These are phyloP conservation scores for Spodoptera frugiperda DNA, from an alignment of 1,140 invertebrate species.

Conservation along the genomic window DNA sequence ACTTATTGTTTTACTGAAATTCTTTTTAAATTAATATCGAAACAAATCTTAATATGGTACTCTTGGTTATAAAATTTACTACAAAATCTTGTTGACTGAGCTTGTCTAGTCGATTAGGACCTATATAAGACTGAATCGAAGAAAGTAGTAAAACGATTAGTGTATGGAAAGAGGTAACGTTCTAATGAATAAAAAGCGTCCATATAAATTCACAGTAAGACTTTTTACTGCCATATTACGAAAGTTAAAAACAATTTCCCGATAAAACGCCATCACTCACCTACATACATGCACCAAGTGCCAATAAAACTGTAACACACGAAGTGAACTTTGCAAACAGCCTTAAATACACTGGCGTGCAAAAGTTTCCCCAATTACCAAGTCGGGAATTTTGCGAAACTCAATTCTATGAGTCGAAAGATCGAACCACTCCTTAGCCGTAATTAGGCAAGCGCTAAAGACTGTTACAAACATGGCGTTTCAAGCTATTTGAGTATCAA, in stretches of 20 bases:
- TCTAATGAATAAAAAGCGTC: neutral
- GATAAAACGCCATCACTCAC: neutral
- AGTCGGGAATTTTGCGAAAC: constrained; percentile 49
- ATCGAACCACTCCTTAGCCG: constrained; percentile 51
- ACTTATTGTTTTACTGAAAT: no score
- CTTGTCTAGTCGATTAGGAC: no score
- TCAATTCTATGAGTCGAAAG: constrained; percentile 51
- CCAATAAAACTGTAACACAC: constrained; percentile 39
- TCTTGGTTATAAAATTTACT: no score
- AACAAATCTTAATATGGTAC: no score
- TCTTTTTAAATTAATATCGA: no score
- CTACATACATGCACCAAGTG: constrained; percentile 34
- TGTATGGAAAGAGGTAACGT: neutral
- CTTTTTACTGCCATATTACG: neutral
- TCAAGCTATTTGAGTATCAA: constrained; percentile 15
- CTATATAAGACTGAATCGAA: no score
- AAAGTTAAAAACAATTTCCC: neutral
- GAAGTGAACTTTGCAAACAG: constrained; percentile 23
- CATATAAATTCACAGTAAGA: neutral
- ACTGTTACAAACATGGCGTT: constrained; percentile 2
- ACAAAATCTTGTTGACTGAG: no score
- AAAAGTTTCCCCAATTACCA: constrained; percentile 52
- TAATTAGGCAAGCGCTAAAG: constrained; percentile 51
- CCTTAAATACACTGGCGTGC: constrained; percentile 47
- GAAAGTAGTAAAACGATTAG: no score